Conservation (phyloP, 2,888 invertebrate genomes). For the Acanthosepion lycidas region DNA sequence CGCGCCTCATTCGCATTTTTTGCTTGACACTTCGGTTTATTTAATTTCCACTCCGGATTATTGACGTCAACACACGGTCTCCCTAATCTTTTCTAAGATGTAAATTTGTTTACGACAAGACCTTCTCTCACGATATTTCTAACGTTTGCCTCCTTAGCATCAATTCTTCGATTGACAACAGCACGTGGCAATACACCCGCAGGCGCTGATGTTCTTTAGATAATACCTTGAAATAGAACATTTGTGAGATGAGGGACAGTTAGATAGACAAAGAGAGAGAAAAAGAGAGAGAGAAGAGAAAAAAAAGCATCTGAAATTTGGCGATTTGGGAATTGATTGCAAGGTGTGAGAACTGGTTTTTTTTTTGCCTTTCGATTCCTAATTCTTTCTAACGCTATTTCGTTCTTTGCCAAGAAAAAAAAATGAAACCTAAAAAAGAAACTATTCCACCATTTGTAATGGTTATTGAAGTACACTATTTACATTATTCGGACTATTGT, state of each 20-base stretch:
- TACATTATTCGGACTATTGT: no score
- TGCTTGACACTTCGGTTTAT: not conserved
- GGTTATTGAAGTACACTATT: no score
- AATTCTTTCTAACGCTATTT: no score
- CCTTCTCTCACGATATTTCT: not conserved
- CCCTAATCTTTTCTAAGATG: not conserved
- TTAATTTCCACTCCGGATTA: not conserved
- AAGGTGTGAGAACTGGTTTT: not conserved
- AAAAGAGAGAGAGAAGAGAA: no score
- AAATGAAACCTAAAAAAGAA: no score
- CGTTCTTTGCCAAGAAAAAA: no score
- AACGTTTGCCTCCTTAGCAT: not conserved
- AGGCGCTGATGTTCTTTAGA: not conserved
- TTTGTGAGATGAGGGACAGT: no score
- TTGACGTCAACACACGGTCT: not conserved
- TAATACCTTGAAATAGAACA: not conserved
- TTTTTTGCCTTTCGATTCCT: no score
- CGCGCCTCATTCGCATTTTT: not conserved
- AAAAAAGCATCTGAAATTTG: not conserved
- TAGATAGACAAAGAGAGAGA: no score
- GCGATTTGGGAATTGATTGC: not conserved
- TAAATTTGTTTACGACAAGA: not conserved
- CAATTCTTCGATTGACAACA: not conserved
- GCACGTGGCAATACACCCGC: not conserved
- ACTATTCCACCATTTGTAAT: no score